Evolutionary conservation across 2,113 vertebrate species (phyloP).

Genomic region (Cyprinodon variegatus): DNA sequence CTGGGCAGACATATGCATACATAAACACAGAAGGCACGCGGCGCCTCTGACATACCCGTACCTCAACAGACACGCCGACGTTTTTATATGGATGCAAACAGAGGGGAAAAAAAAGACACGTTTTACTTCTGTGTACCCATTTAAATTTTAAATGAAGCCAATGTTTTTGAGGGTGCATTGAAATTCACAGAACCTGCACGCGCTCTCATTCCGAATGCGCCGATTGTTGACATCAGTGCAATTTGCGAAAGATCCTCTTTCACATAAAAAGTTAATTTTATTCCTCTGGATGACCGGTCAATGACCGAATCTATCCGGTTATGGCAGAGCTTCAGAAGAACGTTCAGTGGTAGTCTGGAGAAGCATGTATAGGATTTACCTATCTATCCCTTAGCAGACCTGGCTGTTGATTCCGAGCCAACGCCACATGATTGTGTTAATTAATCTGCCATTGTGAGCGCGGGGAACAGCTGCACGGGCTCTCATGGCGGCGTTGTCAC

Average conservation of each 20-base stretch:
- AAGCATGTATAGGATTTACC: conserved; percentile 99
- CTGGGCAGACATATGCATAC: conserved; percentile 14
- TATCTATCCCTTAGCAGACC: conserved; percentile 99
- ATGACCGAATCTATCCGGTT: conserved; percentile 86
- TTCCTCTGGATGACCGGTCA: conserved; percentile 87
- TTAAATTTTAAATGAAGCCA: conserved; percentile 1
- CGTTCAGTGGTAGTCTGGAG: conserved; percentile 88
- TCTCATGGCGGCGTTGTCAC: conserved; percentile 97
- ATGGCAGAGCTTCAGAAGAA: conserved; percentile 86
- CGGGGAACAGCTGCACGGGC: conserved; percentile 97
- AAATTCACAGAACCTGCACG: neutral
- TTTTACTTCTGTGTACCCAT: conserved; percentile 10
- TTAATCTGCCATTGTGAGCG: conserved; percentile 99
- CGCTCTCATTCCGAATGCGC: conserved; percentile 1
- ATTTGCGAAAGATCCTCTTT: conserved; percentile 68
- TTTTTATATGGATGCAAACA: neutral
- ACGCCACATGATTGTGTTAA: conserved; percentile 99
- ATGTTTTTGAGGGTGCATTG: neutral
- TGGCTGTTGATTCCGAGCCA: conserved; percentile 98
- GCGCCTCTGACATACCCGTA: conserved; percentile 9
- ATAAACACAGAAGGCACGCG: conserved; percentile 19
- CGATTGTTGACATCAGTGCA: conserved; percentile 73
- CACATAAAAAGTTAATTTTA: conserved; percentile 44
- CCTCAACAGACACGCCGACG: neutral
- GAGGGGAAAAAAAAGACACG: neutral